These are phyloP conservation scores for Drosophila jambulina DNA, from an alignment of 1,140 invertebrate genomes.

Conservation along the genomic window DNA sequence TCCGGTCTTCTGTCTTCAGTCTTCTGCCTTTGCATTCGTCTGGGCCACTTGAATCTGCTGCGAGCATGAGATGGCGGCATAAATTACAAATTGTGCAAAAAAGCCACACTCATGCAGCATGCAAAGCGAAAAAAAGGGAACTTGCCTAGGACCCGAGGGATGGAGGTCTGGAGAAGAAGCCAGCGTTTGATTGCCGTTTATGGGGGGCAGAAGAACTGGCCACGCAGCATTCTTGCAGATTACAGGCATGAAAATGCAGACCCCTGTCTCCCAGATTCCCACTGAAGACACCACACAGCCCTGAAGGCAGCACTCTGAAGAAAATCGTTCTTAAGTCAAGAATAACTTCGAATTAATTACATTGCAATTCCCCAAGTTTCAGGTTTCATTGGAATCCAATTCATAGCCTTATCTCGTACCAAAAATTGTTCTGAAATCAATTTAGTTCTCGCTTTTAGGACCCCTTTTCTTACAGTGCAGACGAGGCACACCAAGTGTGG, in stretches of 20 bases:
- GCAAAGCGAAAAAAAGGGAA: constrained; percentile 30
- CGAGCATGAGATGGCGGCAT: constrained; percentile 65
- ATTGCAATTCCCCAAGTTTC: neutral
- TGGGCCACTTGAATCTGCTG: constrained; percentile 60
- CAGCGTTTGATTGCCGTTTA: constrained; percentile 76
- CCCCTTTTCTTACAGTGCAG: constrained; percentile 6
- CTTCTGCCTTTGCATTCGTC: constrained; percentile 53
- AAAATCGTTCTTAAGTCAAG: neutral
- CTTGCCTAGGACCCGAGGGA: constrained; percentile 46
- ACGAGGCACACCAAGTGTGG: constrained; percentile 63
- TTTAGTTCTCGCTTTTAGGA: neutral
- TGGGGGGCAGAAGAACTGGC: constrained; percentile 57
- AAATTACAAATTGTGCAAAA: constrained; percentile 76
- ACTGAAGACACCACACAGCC: constrained; percentile 3
- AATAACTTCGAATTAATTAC: constrained; percentile 1
- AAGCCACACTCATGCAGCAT: constrained; percentile 41
- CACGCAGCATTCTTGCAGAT: constrained; percentile 70
- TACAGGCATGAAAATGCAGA: constrained; percentile 51
- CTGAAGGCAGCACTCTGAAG: constrained; percentile 12
- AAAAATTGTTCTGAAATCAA: neutral
- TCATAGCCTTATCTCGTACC: neutral
- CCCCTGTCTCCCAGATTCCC: constrained; percentile 33
- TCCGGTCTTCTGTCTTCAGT: constrained; percentile 14
- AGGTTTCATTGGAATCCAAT: neutral
- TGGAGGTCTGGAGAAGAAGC: constrained; percentile 51